These are phyloP conservation scores for Kryptolebias ocellatus DNA, from an alignment of 2,797 vertebrate species.

Conservation along the genomic window DNA sequence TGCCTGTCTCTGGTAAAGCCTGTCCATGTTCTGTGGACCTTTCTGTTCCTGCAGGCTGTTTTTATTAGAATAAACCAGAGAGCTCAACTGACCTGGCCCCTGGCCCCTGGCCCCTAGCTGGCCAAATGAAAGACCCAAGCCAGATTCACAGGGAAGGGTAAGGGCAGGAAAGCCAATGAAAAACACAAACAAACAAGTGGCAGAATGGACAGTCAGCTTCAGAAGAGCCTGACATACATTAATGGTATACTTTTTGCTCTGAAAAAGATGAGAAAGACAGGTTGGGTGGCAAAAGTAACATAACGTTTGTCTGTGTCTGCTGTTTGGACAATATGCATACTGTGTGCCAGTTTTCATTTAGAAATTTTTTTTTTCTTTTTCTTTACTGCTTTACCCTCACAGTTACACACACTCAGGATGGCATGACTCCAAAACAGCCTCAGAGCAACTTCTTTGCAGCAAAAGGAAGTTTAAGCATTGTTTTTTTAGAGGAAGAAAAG, in stretches of 20 bases:
- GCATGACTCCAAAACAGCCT: background rate
- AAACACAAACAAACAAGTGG: slow-evolving; percentile 61
- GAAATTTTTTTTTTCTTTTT: background rate
- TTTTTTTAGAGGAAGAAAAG: background rate
- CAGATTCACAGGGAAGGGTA: slow-evolving; percentile 40
- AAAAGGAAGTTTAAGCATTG: slow-evolving; percentile 26
- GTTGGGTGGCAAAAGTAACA: slow-evolving; percentile 27
- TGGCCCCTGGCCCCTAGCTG: slow-evolving; percentile 14
- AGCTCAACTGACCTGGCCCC: slow-evolving; percentile 33
- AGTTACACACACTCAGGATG: slow-evolving; percentile 11
- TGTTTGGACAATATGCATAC: slow-evolving; percentile 12
- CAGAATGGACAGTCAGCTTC: slow-evolving; percentile 51
- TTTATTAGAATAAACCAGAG: slow-evolving; percentile 54
- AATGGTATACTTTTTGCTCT: slow-evolving; percentile 17
- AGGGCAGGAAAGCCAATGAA: slow-evolving; percentile 40
- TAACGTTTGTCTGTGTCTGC: slow-evolving; percentile 8
- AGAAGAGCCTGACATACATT: slow-evolving; percentile 57
- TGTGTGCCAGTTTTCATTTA: slow-evolving; percentile 21
- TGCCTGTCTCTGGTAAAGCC: slow-evolving; percentile 46
- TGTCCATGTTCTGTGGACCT: slow-evolving; percentile 41
- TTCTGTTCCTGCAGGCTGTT: slow-evolving; percentile 45
- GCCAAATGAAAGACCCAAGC: slow-evolving; percentile 34
- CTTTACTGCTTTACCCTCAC: slow-evolving; percentile 17
- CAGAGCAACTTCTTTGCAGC: slow-evolving; percentile 3
- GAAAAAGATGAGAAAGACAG: slow-evolving; percentile 28